A percentile compares a stretch with the other conserved stretches of the same genome.
Conservation (phyloP, 2,113 vertebrate species). For the Halcyon senegalensis region DNA sequence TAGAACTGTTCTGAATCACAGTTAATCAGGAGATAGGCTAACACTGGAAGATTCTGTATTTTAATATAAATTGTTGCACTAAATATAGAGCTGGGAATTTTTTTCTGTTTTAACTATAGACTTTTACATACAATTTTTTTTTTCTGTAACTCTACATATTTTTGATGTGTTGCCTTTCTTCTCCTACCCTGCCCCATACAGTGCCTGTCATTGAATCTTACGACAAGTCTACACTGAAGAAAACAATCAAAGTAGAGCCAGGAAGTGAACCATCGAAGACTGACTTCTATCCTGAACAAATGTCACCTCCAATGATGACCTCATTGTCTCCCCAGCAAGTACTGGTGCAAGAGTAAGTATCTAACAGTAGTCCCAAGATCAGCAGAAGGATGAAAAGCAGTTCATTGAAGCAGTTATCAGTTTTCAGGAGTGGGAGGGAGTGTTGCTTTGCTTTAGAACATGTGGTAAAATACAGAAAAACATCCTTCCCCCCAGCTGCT, state of each 20-base stretch:
- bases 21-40: neutral
- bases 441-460: neutral
- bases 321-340: conserved; percentile 81
- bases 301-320: conserved; percentile 87
- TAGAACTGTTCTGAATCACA: neutral
- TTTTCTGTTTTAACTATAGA: neutral
- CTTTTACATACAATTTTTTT: neutral
- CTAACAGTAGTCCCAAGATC: neutral
- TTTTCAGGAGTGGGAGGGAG: neutral
- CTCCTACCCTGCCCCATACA: neutral
- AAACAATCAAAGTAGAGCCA: conserved; percentile 90
- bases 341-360: conserved; percentile 89
- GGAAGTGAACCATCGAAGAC: conserved; percentile 76
- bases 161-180: neutral
- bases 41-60: neutral
- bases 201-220: conserved; percentile 83
- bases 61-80: neutral
- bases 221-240: conserved; percentile 81
- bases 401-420: neutral
- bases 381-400: neutral
- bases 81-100: neutral
- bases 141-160: neutral
- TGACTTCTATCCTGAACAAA: conserved; percentile 84
- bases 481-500: neutral
- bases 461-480: neutral